Percentiles rank a stretch among this genome's conserved stretches.
Evolutionary conservation across 2,888 invertebrate genomes (phyloP).

Genomic region (Monoplex corrugatus): DNA sequence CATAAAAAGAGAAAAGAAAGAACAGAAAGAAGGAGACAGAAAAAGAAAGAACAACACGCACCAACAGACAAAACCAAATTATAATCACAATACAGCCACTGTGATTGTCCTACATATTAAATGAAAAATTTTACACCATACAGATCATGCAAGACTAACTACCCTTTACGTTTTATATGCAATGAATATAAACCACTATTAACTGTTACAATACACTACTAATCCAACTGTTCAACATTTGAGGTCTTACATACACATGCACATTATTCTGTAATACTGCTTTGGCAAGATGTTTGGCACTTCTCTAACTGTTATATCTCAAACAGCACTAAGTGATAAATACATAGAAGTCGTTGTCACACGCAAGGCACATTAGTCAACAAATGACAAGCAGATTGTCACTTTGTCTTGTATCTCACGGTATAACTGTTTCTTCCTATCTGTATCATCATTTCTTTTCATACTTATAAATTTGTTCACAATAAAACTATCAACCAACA

Average conservation of each 20-base stretch:
- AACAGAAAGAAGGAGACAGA: background rate
- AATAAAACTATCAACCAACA: no score
- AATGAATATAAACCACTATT: background rate
- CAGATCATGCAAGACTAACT: background rate
- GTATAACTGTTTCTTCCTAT: no score
- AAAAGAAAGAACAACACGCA: background rate
- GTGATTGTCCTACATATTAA: no score
- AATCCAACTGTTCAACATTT: background rate
- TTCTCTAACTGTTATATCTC: background rate
- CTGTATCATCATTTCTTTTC: no score
- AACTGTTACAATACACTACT: background rate
- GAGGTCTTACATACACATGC: background rate
- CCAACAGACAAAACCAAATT: no score
- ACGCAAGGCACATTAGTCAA: no score
- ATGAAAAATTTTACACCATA: no score
- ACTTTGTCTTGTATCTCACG: no score
- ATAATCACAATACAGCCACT: no score
- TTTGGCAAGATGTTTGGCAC: constrained; percentile 26
- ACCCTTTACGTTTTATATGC: background rate
- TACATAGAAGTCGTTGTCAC: no score
- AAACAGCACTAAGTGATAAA: background rate
- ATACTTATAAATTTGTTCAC: no score
- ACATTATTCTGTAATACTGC: background rate
- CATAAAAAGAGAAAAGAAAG: background rate
- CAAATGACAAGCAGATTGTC: no score